A percentile compares a stretch with the other conserved stretches of the same genome.
phyloP scores from a whole-genome alignment of 2,888 invertebrate genomes.

The Plebejus anna region DNA sequence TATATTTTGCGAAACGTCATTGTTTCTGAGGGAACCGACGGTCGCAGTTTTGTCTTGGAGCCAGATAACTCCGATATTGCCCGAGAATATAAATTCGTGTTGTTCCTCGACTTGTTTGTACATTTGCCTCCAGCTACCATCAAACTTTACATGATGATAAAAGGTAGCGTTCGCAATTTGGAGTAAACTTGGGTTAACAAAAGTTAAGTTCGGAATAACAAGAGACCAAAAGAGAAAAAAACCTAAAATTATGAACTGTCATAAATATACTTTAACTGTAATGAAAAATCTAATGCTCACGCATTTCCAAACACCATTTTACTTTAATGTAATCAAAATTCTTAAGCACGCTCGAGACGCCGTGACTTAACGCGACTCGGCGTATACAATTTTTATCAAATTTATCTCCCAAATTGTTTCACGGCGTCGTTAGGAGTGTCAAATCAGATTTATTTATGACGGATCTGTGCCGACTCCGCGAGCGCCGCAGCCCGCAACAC shows the following conservation, averaged over 20 bases:
- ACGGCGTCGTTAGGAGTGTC: constrained; percentile 60
- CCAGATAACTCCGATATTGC: constrained; percentile 11
- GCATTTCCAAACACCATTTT: constrained; percentile 33
- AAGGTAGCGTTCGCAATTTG: neutral
- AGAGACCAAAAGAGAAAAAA: neutral
- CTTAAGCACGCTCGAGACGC: constrained; percentile 29
- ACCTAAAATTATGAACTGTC: neutral
- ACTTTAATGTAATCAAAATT: constrained; percentile 30
- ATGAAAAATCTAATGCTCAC: neutral
- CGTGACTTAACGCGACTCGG: constrained; percentile 34
- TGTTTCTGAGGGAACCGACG: constrained; percentile 11
- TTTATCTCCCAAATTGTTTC: constrained; percentile 53
- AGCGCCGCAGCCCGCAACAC: constrained; percentile 54
- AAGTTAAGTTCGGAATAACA: neutral
- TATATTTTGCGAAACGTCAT: constrained; percentile 14
- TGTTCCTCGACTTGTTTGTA: constrained; percentile 14
- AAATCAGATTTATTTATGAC: constrained; percentile 73
- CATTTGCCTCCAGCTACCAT: constrained; percentile 16
- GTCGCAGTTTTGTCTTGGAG: constrained; percentile 5
- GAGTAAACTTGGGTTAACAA: neutral
- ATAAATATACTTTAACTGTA: neutral
- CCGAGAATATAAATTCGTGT: constrained; percentile 2
- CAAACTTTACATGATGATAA: constrained; percentile 2
- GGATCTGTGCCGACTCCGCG: constrained; percentile 48
- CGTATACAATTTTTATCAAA: constrained; percentile 40